phyloP scores from a whole-genome alignment of 1,140 invertebrate species.

The Drosophila asahinai region DNA sequence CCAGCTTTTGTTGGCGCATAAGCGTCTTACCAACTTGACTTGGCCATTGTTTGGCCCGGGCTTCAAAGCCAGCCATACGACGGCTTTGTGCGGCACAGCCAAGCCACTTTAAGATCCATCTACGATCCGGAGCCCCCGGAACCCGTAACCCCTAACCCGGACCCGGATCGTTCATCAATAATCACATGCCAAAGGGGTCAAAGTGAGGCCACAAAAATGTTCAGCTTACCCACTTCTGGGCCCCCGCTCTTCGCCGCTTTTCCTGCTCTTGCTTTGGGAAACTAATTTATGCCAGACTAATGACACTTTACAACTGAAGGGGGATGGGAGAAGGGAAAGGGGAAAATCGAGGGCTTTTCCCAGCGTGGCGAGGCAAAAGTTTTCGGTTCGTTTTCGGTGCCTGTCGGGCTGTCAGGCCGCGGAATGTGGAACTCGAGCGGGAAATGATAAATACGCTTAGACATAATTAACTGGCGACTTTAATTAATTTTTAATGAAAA shows the following conservation, averaged over 20 bases:
- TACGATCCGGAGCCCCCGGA: constrained; percentile 33
- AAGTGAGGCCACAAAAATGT: constrained; percentile 75
- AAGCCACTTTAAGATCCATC: constrained; percentile 35
- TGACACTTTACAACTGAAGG: constrained; percentile 73
- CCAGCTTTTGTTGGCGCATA: constrained; percentile 72
- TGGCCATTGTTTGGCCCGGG: constrained; percentile 49
- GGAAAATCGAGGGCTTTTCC: neutral
- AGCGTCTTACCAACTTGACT: constrained; percentile 47
- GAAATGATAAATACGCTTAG: constrained; percentile 84
- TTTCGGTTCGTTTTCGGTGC: constrained; percentile 65
- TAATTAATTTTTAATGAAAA: constrained; percentile 84
- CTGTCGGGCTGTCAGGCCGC: constrained; percentile 59
- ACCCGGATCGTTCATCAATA: constrained; percentile 78
- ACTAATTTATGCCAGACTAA: constrained; percentile 84
- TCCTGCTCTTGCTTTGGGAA: constrained; percentile 36
- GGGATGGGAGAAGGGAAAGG: neutral
- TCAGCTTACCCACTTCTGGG: neutral
- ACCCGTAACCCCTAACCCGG: constrained; percentile 2
- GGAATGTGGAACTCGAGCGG: constrained; percentile 64
- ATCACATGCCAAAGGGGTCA: constrained; percentile 76
- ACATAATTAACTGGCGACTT: constrained; percentile 83
- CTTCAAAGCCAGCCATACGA: constrained; percentile 52
- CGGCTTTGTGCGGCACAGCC: constrained; percentile 29
- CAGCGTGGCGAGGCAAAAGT: constrained; percentile 65
- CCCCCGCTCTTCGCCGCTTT: neutral